These are phyloP conservation scores for Doris montereyensis DNA, from an alignment of 2,888 invertebrate species.

Conservation along the genomic window DNA sequence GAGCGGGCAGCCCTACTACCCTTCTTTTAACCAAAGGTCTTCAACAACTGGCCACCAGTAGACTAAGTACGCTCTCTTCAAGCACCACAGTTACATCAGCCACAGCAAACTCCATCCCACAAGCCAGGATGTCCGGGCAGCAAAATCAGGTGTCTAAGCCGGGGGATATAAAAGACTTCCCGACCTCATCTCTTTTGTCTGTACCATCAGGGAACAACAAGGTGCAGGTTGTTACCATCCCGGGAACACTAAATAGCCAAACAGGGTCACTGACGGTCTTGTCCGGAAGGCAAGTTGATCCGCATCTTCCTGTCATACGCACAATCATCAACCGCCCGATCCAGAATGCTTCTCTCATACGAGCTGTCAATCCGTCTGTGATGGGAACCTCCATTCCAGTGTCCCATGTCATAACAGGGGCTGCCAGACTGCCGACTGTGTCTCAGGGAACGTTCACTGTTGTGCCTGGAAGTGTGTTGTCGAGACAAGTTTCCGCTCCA, in stretches of 20 bases:
- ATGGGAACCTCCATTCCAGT: background rate
- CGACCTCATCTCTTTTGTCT: too few species aligned
- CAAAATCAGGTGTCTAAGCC: too few species aligned
- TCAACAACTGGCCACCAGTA: slow-evolving; percentile 22
- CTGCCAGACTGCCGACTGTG: background rate
- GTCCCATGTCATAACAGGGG: background rate
- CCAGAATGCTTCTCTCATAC: background rate
- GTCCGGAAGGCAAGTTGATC: too few species aligned
- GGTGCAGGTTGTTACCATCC: too few species aligned
- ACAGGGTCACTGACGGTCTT: too few species aligned
- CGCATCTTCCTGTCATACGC: background rate
- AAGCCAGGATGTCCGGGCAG: too few species aligned
- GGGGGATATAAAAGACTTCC: too few species aligned
- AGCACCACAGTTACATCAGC: background rate
- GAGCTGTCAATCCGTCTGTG: background rate
- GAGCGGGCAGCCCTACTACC: slow-evolving; percentile 43
- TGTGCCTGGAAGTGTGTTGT: background rate
- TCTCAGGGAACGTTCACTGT: too few species aligned
- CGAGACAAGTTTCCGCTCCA: slow-evolving; percentile 27
- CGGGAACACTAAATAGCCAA: too few species aligned
- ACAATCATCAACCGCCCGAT: background rate
- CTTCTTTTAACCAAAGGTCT: slow-evolving; percentile 37
- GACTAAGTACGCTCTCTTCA: background rate
- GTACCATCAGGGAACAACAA: too few species aligned
- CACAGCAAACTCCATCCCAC: too few species aligned